phyloP scores from a whole-genome alignment of 1,140 invertebrate species.

The Lerema accius region DNA sequence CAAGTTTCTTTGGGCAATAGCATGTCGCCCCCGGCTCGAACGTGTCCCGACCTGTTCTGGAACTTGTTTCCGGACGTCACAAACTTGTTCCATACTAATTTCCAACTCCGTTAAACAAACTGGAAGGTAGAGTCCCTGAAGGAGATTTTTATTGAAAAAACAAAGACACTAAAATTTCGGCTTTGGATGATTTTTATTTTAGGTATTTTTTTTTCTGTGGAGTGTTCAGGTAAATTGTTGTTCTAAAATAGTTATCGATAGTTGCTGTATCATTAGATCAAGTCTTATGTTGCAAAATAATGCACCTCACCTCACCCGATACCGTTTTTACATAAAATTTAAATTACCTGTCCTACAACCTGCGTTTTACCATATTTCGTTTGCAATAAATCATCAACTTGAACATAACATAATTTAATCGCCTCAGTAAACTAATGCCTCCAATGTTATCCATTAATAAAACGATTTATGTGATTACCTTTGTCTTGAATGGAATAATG shows the following conservation, averaged over 20 bases:
- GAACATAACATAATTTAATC: slow-evolving; percentile 20
- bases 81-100: slow-evolving; percentile 34
- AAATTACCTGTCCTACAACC: slow-evolving; percentile 26
- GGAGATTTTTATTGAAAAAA: background rate
- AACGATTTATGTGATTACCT: slow-evolving; percentile 18
- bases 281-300: background rate
- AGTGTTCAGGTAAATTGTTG: too few relatives aligned
- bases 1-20: slow-evolving; percentile 30
- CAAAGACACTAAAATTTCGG: background rate
- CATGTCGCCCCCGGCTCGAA: slow-evolving; percentile 32
- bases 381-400: slow-evolving; percentile 21
- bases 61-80: slow-evolving; percentile 41
- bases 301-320: background rate
- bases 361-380: slow-evolving; percentile 22
- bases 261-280: background rate
- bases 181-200: too few relatives aligned
- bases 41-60: slow-evolving; percentile 49
- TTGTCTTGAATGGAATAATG: slow-evolving; percentile 12
- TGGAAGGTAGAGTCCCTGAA: slow-evolving; percentile 1
- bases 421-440: slow-evolving; percentile 11
- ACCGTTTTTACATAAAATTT: slow-evolving; percentile 23
- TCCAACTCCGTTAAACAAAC: slow-evolving; percentile 30
- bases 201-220: too few relatives aligned
- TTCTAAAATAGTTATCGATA: too few relatives aligned
- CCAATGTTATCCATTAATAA: slow-evolving; percentile 23